Percentiles rank a stretch among this genome's conserved stretches.
Conservation (phyloP, 2,888 invertebrate genomes). For the Asteroscopus sphinx region DNA sequence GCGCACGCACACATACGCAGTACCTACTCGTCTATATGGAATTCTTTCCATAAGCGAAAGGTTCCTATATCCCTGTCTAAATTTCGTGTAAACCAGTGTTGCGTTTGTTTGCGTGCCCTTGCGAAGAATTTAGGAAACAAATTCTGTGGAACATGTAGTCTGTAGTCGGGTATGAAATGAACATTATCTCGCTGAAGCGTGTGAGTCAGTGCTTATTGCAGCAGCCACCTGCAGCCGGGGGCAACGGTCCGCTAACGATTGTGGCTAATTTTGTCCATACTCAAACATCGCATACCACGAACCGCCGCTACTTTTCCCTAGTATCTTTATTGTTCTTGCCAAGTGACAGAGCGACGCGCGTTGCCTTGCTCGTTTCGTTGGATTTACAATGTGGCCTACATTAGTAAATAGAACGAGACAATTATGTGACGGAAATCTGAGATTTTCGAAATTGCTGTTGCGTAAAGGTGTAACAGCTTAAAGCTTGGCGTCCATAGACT, state of each 20-base stretch:
- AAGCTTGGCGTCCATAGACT: background rate
- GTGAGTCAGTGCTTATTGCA: slow-evolving; percentile 51
- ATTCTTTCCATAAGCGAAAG: background rate
- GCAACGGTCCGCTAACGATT: slow-evolving; percentile 74
- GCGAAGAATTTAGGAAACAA: slow-evolving; percentile 2
- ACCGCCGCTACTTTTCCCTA: slow-evolving; percentile 55
- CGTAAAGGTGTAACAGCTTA: slow-evolving; percentile 5
- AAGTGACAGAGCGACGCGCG: slow-evolving; percentile 28
- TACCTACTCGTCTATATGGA: background rate
- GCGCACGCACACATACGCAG: slow-evolving; percentile 10
- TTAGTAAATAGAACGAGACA: slow-evolving; percentile 44
- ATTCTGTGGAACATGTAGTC: slow-evolving; percentile 11
- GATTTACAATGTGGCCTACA: slow-evolving; percentile 50
- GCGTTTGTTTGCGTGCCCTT: background rate
- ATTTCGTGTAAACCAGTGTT: background rate
- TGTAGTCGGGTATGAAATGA: slow-evolving; percentile 16
- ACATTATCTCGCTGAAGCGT: slow-evolving; percentile 24
- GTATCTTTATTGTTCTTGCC: slow-evolving; percentile 48
- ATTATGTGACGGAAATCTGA: slow-evolving; percentile 24
- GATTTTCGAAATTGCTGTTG: slow-evolving; percentile 12
- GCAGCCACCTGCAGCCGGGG: slow-evolving; percentile 62
- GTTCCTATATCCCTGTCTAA: background rate
- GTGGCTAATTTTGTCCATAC: slow-evolving; percentile 70
- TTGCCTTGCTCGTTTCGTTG: slow-evolving; percentile 25
- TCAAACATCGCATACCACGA: slow-evolving; percentile 22